A percentile compares a stretch with the other conserved stretches of the same genome.
Conservation (phyloP, 1,140 invertebrate genomes). For the Drosophila nigrodunni region DNA sequence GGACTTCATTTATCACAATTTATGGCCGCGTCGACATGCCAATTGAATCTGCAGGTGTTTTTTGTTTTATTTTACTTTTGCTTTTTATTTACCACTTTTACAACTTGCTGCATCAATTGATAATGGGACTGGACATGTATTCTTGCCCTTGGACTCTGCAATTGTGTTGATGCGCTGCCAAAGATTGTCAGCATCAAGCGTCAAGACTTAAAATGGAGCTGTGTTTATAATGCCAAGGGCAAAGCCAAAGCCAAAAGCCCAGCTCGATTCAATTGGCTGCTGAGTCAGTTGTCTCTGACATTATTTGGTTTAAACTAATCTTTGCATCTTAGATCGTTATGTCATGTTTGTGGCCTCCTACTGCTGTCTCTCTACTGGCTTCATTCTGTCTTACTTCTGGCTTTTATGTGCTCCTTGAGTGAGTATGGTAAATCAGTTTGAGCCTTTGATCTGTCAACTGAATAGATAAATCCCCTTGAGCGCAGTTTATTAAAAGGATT, state of each 20-base stretch:
- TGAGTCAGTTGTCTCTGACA: constrained; percentile 30
- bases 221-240: constrained; percentile 27
- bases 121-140: constrained; percentile 21
- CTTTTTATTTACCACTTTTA: not conserved
- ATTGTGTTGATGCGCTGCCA: constrained; percentile 53
- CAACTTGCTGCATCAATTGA: constrained; percentile 20
- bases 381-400: constrained; percentile 1
- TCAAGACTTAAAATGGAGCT: constrained; percentile 30
- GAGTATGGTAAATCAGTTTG: constrained; percentile 34
- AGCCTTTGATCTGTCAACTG: constrained; percentile 44
- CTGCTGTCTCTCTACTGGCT: constrained; percentile 3
- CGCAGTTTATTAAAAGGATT: constrained; percentile 30
- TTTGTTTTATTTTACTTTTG: constrained; percentile 1
- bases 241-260: constrained; percentile 19
- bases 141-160: constrained; percentile 38
- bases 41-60: constrained; percentile 64
- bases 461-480: constrained; percentile 8
- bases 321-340: constrained; percentile 34
- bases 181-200: constrained; percentile 27
- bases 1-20: constrained; percentile 79
- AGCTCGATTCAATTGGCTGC: constrained; percentile 12
- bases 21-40: constrained; percentile 59
- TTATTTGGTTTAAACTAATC: constrained; percentile 35
- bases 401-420: constrained; percentile 11
- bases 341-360: constrained; percentile 13